Percentiles rank a stretch among this genome's conserved stretches.
phyloP scores from a whole-genome alignment of 2,797 vertebrate genomes.

The Natrix natrix region DNA sequence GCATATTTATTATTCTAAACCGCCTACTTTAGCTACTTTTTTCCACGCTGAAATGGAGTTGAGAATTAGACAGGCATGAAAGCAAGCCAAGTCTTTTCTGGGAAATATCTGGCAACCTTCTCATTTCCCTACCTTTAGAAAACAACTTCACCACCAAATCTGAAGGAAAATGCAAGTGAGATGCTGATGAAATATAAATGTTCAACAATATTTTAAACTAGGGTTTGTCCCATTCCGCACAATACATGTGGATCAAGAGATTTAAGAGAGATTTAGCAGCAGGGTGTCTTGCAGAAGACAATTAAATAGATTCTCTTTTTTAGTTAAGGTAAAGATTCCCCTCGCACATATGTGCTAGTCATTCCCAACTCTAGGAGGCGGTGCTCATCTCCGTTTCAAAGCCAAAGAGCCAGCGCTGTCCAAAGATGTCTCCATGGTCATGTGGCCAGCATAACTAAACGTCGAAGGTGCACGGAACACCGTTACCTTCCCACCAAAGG shows the following conservation, averaged over 20 bases:
- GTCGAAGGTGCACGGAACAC: too few species aligned
- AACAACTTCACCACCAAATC: slow-evolving; percentile 4
- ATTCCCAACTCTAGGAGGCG: too few species aligned
- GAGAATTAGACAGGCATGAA: slow-evolving; percentile 13
- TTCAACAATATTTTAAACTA: neutral
- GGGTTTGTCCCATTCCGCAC: neutral
- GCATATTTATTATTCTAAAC: neutral
- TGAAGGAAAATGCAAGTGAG: slow-evolving; percentile 8
- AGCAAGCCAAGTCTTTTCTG: slow-evolving; percentile 8
- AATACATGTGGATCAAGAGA: neutral
- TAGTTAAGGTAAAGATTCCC: neutral
- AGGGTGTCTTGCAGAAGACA: neutral
- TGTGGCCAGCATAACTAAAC: too few species aligned
- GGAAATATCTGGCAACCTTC: slow-evolving; percentile 13
- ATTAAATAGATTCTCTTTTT: neutral
- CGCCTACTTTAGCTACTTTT: neutral
- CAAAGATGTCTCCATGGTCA: too few species aligned
- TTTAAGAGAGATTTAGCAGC: neutral
- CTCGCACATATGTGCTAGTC: too few species aligned
- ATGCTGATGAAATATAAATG: slow-evolving; percentile 1
- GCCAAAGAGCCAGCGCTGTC: too few species aligned
- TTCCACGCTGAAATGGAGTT: neutral
- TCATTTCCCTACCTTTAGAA: slow-evolving; percentile 6
- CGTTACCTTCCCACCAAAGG: too few species aligned
- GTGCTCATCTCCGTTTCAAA: too few species aligned